phyloP scores from a whole-genome alignment of 2,797 vertebrate species.

The Momotus momota region DNA sequence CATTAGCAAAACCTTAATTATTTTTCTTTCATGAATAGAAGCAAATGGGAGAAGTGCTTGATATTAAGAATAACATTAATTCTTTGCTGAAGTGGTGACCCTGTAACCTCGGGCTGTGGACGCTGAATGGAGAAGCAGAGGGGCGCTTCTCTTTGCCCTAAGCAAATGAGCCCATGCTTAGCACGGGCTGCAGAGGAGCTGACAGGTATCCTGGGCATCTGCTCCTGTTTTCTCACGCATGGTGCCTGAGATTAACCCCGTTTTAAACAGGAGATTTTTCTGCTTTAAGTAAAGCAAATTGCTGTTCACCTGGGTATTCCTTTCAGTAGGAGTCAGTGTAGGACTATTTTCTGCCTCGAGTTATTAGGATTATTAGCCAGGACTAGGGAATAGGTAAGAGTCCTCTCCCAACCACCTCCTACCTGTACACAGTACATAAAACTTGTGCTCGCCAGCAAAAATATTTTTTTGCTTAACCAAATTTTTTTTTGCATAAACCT shows the following conservation, averaged over 20 bases:
- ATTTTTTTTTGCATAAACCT: not conserved
- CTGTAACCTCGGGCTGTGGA: not conserved
- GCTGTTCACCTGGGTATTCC: not conserved
- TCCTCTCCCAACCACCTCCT: not conserved
- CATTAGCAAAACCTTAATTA: not conserved
- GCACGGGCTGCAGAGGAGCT: not conserved
- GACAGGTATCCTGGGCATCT: not conserved
- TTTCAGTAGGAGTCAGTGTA: not conserved
- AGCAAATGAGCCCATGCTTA: not conserved
- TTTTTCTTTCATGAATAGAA: not conserved
- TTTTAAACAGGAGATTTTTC: not conserved
- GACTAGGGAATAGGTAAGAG: not conserved
- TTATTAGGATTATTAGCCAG: not conserved
- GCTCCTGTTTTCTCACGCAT: not conserved
- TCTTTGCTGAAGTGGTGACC: not conserved
- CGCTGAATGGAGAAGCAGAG: not conserved
- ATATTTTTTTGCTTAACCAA: not conserved
- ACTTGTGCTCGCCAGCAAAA: not conserved
- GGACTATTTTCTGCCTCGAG: not conserved
- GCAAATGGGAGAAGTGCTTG: not conserved
- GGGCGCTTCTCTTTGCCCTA: not conserved
- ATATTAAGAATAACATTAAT: not conserved
- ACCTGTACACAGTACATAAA: not conserved
- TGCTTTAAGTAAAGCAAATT: not conserved
- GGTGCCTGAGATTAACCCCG: not conserved